Conservation (phyloP, 2,797 vertebrate genomes). For the Gymnothorax javanicus region DNA sequence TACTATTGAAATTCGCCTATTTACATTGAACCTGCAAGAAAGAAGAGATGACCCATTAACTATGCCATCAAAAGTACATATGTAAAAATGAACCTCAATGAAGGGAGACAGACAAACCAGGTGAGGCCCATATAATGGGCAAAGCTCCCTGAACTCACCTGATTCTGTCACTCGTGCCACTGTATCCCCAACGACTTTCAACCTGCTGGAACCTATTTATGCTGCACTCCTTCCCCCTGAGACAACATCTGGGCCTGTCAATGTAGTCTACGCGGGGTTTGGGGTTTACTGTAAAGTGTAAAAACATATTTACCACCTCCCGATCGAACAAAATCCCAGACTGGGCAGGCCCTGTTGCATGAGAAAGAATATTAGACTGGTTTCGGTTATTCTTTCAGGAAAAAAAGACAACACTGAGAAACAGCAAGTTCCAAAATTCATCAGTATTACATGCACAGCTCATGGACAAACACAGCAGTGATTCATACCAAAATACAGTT, state of each 20-base stretch:
- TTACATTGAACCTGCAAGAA: constrained; percentile 87
- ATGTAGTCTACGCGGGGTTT: constrained; percentile 96
- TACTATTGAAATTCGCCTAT: constrained; percentile 93
- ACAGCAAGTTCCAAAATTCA: not conserved
- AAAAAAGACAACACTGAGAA: constrained; percentile 16
- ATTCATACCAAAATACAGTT: not conserved
- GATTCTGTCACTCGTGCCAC: constrained; percentile 94
- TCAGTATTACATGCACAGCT: constrained; percentile 3
- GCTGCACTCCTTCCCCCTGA: constrained; percentile 94
- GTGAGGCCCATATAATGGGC: not conserved
- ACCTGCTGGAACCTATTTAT: constrained; percentile 94
- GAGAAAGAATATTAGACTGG: constrained; percentile 71
- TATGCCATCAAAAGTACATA: not conserved
- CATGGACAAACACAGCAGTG: not conserved
- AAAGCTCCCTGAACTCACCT: constrained; percentile 69
- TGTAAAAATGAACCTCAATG: not conserved
- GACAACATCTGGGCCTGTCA: constrained; percentile 92
- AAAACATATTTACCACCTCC: constrained; percentile 96
- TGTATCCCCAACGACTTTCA: constrained; percentile 98
- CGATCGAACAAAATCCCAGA: constrained; percentile 91
- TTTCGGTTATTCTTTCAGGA: constrained; percentile 58
- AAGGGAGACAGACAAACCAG: not conserved
- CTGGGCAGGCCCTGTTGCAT: constrained; percentile 86
- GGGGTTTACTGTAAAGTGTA: constrained; percentile 97
- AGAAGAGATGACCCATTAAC: constrained; percentile 9